Evolutionary conservation across 2,797 vertebrate genomes (phyloP), one percentile per base, ranked within the genome.

Genomic region (Tamandua tetradactyla): DNA sequence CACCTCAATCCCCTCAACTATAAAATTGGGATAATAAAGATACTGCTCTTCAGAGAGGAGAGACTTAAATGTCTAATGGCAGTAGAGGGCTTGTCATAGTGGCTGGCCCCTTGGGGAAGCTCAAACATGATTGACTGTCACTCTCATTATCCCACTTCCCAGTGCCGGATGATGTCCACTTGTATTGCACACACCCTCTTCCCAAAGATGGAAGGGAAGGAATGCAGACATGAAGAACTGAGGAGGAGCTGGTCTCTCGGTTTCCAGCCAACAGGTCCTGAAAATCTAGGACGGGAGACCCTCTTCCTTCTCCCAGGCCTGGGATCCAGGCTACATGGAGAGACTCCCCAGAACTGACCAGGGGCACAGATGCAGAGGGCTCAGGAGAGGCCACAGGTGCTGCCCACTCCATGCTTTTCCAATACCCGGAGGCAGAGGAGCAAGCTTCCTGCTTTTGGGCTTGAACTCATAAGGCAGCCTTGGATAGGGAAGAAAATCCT

Each of bases 381-480:
- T 7, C 0, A 3, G 32, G 25, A 9, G 52, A 17, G 9, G n/a
- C 37, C 0, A 3, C 1, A 12, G 7, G 14, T 42, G 35, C 15
- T 0, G 1, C 42, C 0, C 3, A 35, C 6, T 0, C 0, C 30
- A 9, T 1, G 4, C 3, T 7, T 68, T n/a, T n/a, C 20, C n/a
- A n/a, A 30, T 25, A 32, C 62, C n/a, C 61, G 2, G 12, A 4
- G 20, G 6, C 40, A 2, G 0, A 7, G 10, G 2, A 40, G 35
- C 14, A 27, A 59, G 61, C 0, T 3, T n/a, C 37, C 30, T 12
- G 20, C n/a, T 57, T 59, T 44, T 9, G 0, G 1, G 52, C 75
- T 5, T 5, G 52, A 57, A 42, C 35, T 25, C n/a, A 82, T 37
- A n/a, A n/a, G 49, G 52, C 0, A 25, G 49, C 25, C n/a, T 64